Evolutionary conservation across 2,888 invertebrate genomes (phyloP), one percentile per base, ranked within the genome.

Genomic region (Neoaliturus tenellus): DNA sequence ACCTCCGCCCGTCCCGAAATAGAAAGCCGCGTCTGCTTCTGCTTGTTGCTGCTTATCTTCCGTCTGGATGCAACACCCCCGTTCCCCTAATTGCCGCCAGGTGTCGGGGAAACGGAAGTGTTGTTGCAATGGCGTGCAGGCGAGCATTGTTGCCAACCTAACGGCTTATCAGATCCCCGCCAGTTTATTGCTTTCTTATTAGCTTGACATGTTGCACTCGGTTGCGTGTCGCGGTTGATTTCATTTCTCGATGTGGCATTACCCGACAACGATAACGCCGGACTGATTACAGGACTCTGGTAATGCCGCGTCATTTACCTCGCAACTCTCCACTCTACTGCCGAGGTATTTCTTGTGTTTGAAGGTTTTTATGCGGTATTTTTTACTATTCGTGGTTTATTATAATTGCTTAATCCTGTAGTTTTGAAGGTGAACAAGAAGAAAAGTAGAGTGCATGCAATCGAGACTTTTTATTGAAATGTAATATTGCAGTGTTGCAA

Each of bases 141-240:
- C 39, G 2, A 20, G 39, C 35, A n/a, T 17, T 69, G 69, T 69
- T 69, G 69, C 35, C n/a, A 31, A 39, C 39, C 44, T 6, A 23
- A 41, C 44, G 8, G 23, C 75, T 75, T 75, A 75, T 75, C 75
- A 44, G 75, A 75, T 75, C 28, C 5, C 41, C 6, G 44, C 71
- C 39, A 23, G 28, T 75, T 75, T 75, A 75, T 75, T 28, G 44
- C 75, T 75, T 75, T 75, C 75, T 75, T 75, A 75, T 75, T 75
- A 75, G 75, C 44, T 44, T 44, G 75, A 75, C 48, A 75, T 75
- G 75, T 75, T 44, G 75, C 75, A 44, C 75, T 75, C 8, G 8
- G 44, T 41, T 44, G 75, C 48, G 28, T 75, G 44, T 17, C 25
- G 2, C n/a, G 75, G 44, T 75, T 75, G 75, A 75, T 75, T 75